Percentiles rank a stretch among this genome's conserved stretches.
These are phyloP conservation scores for Carcina quercana DNA, from an alignment of 2,888 invertebrate genomes.

Conservation along the genomic window DNA sequence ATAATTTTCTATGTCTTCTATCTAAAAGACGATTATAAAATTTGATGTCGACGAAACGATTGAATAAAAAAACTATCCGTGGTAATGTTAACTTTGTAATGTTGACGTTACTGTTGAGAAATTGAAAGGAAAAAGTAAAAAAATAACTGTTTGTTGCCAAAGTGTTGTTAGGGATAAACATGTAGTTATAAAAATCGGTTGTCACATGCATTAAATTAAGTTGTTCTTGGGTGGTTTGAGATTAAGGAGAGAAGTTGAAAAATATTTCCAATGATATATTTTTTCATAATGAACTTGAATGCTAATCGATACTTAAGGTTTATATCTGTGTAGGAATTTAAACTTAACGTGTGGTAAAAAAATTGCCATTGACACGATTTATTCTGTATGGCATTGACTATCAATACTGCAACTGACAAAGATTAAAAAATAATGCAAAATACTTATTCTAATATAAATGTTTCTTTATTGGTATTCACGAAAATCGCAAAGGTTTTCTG, in stretches of 20 bases:
- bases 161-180: slow-evolving; percentile 70
- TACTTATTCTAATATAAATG: too few species aligned
- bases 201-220: slow-evolving; percentile 72
- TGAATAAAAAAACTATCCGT: slow-evolving; percentile 32
- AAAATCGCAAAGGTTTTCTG: too few species aligned
- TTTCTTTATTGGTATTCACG: too few species aligned
- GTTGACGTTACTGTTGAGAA: slow-evolving; percentile 55
- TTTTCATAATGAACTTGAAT: slow-evolving; percentile 72
- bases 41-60: slow-evolving; percentile 39
- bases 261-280: slow-evolving; percentile 74
- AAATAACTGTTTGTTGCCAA: slow-evolving; percentile 72
- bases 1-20: slow-evolving; percentile 59
- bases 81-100: slow-evolving; percentile 54
- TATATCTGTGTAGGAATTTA: slow-evolving; percentile 71
- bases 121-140: slow-evolving; percentile 45
- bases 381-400: slow-evolving; percentile 18
- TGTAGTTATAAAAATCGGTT: slow-evolving; percentile 71
- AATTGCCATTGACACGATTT: slow-evolving; percentile 49
- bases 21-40: slow-evolving; percentile 50
- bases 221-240: slow-evolving; percentile 70
- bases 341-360: slow-evolving; percentile 68
- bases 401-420: neutral
- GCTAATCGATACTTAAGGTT: slow-evolving; percentile 71
- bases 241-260: slow-evolving; percentile 68
- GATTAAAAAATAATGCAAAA: too few species aligned